A percentile compares a stretch with the other conserved stretches of the same genome.
phyloP scores from a whole-genome alignment of 2,888 invertebrate species.

The Aspidiotus rigidus region DNA sequence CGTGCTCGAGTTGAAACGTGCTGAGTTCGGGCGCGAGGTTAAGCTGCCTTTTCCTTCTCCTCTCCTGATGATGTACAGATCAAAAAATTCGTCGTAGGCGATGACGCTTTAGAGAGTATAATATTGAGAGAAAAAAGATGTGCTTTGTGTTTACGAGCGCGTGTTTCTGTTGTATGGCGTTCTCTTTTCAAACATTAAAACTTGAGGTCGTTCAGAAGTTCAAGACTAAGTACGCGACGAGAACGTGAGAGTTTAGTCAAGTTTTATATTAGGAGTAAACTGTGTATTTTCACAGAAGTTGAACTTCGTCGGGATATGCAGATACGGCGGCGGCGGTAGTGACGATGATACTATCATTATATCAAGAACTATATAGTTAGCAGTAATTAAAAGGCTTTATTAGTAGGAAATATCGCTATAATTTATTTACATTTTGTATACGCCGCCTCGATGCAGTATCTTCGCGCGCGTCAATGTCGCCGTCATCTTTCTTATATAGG shows the following conservation, averaged over 20 bases:
- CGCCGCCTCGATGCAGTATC: neutral
- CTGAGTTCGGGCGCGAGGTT: no score
- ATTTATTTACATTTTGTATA: conserved; percentile 4
- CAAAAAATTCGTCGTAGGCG: no score
- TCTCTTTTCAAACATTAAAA: neutral
- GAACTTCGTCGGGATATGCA: no score
- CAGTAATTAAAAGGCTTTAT: conserved; percentile 1
- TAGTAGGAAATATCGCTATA: conserved; percentile 1
- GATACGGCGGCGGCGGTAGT: no score
- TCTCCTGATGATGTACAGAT: no score
- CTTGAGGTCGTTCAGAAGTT: neutral
- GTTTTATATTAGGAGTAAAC: neutral
- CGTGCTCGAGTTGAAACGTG: no score
- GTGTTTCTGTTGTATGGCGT: neutral
- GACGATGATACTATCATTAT: no score
- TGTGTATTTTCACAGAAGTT: no score
- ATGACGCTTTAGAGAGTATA: no score
- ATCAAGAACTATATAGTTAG: neutral
- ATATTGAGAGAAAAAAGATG: neutral
- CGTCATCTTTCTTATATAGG: no score
- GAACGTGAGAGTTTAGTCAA: neutral
- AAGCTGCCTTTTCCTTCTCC: no score
- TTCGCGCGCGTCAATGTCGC: no score
- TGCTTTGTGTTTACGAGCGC: neutral
- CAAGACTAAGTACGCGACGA: neutral